Conservation (phyloP, 1,140 invertebrate species). For the Apolygus lucorum region DNA sequence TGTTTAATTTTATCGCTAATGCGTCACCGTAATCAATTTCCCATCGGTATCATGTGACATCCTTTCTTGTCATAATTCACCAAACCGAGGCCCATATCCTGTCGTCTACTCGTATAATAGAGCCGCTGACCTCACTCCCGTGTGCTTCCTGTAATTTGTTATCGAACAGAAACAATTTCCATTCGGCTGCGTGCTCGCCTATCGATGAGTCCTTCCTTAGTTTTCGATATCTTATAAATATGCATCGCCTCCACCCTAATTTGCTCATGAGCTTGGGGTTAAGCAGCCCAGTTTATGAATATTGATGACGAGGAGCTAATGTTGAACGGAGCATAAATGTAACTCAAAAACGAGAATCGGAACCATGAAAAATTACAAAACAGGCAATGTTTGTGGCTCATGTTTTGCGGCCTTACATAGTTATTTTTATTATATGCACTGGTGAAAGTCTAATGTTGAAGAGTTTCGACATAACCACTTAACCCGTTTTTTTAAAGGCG, state of each 20-base stretch:
- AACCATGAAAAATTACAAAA: no score
- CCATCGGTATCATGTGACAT: slow-evolving; percentile 1
- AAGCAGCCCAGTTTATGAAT: no score
- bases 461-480: no score
- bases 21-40: slow-evolving; percentile 13
- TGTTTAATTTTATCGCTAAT: slow-evolving; percentile 13
- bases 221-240: not conserved
- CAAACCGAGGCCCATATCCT: slow-evolving; percentile 8
- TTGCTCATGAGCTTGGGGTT: not conserved
- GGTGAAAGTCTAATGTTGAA: no score
- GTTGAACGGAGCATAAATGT: no score
- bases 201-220: not conserved
- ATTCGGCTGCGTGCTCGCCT: not conserved
- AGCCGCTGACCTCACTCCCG: not conserved
- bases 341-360: no score
- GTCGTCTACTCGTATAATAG: not conserved
- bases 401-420: no score
- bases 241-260: not conserved
- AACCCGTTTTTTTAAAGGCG: no score
- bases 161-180: slow-evolving; percentile 13
- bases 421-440: no score
- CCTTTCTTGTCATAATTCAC: slow-evolving; percentile 10
- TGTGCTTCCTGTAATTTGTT: slow-evolving; percentile 11
- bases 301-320: no score
- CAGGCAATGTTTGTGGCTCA: no score